Base-by-base conservation (phyloP, 2,888 invertebrate genomes). In the Ormyrus rosae region DNA sequence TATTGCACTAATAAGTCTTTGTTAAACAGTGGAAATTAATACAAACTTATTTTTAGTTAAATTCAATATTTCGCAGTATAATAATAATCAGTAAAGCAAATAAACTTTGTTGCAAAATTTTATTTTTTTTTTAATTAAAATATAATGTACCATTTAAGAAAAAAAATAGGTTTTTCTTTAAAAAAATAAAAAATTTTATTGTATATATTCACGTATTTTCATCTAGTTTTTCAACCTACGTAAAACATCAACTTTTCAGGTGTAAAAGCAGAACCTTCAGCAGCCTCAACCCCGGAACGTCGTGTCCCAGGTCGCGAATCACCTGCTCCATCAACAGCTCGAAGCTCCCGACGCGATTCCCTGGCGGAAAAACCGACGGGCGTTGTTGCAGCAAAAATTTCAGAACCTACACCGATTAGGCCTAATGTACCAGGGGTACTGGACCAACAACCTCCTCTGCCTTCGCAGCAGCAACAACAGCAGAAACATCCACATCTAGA, bases 211-310 rank as follows among this genome's bases (percentile, higher is more conserved):
- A 34, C 2, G 34, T 34, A 34, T 34, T 34, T 34, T 34, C 34
- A 34, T 34, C 34, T 4, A 34, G 34, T 34, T 34, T 34, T 34
- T 34, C 4, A 34, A 34, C 4, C 34, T 34, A 34, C 2, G 34
- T 34, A 34, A 34, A 34, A 34, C 34, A 3, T 34, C 34, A 34
- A 34, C 71, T 72, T 77, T 64, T 19, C 68, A 90, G 89, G 86
- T 73, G 75, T 85, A n/a, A 89, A 89, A 78, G 84, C 84, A 6
- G 89, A 89, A 81, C 90, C 90, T 48, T 93, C 93, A 48, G 92
- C 92, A 58, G 92, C 94, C 4, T 94, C 95, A 1, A 95, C 95
- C 51, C 95, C 95, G 0, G 95, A 95, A 87, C 94, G 94, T 84
- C 87, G 89, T 81, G 73, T 87, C 13, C 86, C 87, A 0, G 90